Conservation (phyloP, 2,113 vertebrate species). For the Muntiacus muntjak region DNA sequence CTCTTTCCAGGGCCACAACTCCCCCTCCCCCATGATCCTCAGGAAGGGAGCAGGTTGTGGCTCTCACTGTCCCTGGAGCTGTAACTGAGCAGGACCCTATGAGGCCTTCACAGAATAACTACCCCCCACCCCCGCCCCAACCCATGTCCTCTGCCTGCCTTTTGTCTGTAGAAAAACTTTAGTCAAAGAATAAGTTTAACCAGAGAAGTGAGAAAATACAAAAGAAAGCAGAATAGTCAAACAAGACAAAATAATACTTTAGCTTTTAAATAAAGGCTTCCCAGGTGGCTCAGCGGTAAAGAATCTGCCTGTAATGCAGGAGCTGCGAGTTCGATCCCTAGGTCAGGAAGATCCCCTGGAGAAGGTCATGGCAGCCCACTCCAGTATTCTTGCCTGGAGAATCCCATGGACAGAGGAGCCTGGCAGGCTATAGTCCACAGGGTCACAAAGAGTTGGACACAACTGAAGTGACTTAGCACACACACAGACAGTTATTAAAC, state of each 20-base stretch:
- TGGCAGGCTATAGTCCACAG: background rate
- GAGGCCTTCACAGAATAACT: background rate
- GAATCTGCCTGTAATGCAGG: background rate
- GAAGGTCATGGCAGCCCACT: background rate
- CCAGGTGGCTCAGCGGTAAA: background rate
- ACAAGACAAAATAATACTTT: background rate
- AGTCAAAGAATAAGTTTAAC: background rate
- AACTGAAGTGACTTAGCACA: background rate
- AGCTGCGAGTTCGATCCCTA: background rate
- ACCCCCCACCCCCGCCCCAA: no score
- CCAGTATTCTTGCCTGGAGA: background rate
- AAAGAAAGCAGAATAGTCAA: background rate
- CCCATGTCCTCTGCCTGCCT: background rate
- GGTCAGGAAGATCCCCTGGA: background rate
- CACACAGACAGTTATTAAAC: background rate
- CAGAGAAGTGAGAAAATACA: background rate
- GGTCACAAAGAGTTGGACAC: background rate
- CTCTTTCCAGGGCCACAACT: background rate
- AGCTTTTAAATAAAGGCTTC: background rate
- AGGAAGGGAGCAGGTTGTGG: background rate
- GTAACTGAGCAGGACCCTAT: background rate
- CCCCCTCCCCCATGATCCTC: background rate
- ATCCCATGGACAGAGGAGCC: background rate
- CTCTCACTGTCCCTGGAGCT: background rate
- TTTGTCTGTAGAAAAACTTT: background rate